Evolutionary conservation across 1,140 invertebrate genomes (phyloP).

Genomic region (Apis mellifera): DNA sequence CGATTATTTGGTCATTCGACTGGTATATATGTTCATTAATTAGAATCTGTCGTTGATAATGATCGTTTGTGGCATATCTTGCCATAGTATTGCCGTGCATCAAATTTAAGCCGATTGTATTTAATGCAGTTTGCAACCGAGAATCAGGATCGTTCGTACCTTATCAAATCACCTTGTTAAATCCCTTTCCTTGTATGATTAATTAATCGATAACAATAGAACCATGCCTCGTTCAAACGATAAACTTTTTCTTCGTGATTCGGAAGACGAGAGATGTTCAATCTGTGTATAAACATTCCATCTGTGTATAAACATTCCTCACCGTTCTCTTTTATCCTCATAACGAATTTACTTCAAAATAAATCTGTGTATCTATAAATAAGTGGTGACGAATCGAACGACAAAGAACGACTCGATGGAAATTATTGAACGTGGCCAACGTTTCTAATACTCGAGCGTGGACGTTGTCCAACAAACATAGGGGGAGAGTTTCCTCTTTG

Average conservation of each 20-base stretch:
- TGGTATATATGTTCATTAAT: slow-evolving; percentile 45
- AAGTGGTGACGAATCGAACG: background rate
- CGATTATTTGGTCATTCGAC: slow-evolving; percentile 19
- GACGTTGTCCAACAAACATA: slow-evolving; percentile 17
- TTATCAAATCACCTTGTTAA: background rate
- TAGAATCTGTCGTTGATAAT: slow-evolving; percentile 46
- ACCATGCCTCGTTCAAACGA: background rate
- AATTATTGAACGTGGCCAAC: slow-evolving; percentile 45
- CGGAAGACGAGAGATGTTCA: no score
- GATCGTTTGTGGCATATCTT: slow-evolving; percentile 36
- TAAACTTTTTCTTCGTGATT: background rate
- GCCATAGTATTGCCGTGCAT: background rate
- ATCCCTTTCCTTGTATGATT: background rate
- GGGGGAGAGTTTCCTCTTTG: slow-evolving; percentile 1
- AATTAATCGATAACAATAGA: background rate
- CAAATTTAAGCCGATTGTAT: slow-evolving; percentile 18
- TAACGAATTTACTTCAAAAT: no score
- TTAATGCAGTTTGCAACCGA: slow-evolving; percentile 27
- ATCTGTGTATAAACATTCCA: no score
- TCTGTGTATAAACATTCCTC: no score
- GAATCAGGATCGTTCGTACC: slow-evolving; percentile 21
- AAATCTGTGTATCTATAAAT: no score
- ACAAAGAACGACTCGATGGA: slow-evolving; percentile 32
- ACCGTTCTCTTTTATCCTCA: no score
- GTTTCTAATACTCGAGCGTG: slow-evolving; percentile 8